phyloP scores from a whole-genome alignment of 2,888 invertebrate species.

The Nasonovia ribisnigri region DNA sequence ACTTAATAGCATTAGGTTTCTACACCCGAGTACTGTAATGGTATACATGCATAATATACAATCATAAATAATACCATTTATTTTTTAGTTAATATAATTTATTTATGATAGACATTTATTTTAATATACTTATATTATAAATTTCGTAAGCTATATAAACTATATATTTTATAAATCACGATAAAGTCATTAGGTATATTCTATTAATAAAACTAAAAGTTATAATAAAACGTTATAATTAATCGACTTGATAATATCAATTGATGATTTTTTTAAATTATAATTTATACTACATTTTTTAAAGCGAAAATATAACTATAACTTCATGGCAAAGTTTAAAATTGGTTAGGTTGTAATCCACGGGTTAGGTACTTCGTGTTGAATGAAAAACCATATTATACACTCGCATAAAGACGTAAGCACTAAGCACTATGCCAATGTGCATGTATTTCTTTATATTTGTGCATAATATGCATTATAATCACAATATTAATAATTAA shows the following conservation, averaged over 20 bases:
- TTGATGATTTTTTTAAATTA: neutral
- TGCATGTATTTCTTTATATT: neutral
- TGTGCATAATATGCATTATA: neutral
- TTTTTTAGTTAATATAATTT: neutral
- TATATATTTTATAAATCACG: neutral
- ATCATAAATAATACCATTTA: neutral
- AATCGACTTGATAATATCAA: neutral
- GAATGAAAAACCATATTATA: neutral
- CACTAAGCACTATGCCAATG: neutral
- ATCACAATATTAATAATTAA: neutral
- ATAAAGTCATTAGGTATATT: neutral
- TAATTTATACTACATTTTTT: neutral
- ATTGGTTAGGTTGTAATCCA: neutral
- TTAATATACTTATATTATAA: conserved; percentile 2
- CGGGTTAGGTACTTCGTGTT: neutral
- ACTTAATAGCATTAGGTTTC: neutral
- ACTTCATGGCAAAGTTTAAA: neutral
- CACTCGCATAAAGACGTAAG: neutral
- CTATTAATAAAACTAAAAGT: neutral
- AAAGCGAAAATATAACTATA: neutral
- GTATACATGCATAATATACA: neutral
- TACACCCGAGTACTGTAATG: neutral
- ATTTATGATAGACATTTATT: neutral
- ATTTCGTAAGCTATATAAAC: neutral
- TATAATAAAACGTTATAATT: neutral